Evolutionary conservation across 1,140 invertebrate species (phyloP), one percentile per base, ranked within the genome.

Genomic region (Adoxophyes honmai): DNA sequence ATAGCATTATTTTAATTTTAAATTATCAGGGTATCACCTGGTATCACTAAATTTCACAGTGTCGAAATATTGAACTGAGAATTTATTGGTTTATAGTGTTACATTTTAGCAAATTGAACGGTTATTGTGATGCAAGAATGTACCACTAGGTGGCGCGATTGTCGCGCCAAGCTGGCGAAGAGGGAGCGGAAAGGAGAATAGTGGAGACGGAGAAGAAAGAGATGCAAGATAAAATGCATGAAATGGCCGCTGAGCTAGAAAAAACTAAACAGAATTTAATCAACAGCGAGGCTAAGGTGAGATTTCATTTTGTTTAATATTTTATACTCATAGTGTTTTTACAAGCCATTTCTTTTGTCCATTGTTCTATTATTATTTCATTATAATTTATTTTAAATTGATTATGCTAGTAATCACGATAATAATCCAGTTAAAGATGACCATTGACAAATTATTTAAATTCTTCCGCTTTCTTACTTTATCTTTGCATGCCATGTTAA

Each of bases 91-190:
- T n/a, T n/a, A n/a, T n/a, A n/a, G n/a, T n/a, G n/a, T n/a, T n/a
- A n/a, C 21, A 28, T 28, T 28, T 3, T 6, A 28, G 21, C 2
- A 28, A 28, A 3, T 28, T 28, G 6, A 60, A 74, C 21, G 55
- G 70, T 36, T 66, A 81, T 59, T 68, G 56, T 70, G 39, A 70
- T 53, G 48, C 11, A 36, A 38, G 65, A 57, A 60, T 66, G 34
- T 69, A 52, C 60, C 35, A 34, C 13, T 81, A 93, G 92, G 93
- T 94, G 44, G 94, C 93, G 53, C 91, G 95, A 38, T 77, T 96
- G 28, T 95, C 94, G 53, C 91, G 94, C 57, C 95, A 96, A 72
- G 94, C 94, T 0, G 94, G 94, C 0, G 95, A 96, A 70, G 95
- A 96, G 72, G 94, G 94, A 11, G 89, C 94, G 0, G 95, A 96